Conservation (phyloP, 2,797 vertebrate species). For the Tarsius wallacei region DNA sequence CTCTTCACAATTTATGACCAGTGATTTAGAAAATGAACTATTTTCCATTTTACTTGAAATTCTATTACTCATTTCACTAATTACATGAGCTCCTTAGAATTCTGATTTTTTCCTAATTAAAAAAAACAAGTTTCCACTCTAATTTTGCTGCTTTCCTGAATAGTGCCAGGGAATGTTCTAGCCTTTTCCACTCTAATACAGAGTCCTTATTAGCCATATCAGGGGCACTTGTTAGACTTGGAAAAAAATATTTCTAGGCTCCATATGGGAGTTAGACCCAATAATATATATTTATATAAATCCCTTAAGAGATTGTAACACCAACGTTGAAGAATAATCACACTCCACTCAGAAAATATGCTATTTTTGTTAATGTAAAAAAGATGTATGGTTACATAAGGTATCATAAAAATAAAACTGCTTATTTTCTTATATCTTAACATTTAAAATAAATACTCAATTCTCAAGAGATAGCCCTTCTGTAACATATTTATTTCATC, state of each 20-base stretch:
- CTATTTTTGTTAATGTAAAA: neutral
- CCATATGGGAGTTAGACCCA: neutral
- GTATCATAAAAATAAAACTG: neutral
- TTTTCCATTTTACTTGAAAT: slow-evolving; percentile 2
- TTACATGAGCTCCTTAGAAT: neutral
- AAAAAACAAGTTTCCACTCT: neutral
- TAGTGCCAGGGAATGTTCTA: neutral
- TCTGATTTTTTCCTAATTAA: neutral
- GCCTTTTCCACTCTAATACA: neutral
- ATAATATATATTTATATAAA: neutral
- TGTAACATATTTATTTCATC: neutral
- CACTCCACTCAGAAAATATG: neutral
- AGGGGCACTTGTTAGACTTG: neutral
- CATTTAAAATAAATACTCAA: slow-evolving; percentile 15
- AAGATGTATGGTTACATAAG: neutral
- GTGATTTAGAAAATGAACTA: neutral
- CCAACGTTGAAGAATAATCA: neutral
- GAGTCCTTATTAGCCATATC: neutral
- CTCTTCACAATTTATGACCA: neutral
- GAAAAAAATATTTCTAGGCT: neutral
- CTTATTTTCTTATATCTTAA: neutral
- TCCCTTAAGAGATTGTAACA: neutral
- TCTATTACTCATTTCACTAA: neutral
- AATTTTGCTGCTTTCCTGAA: neutral
- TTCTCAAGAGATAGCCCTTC: neutral